A percentile compares a stretch with the other conserved stretches of the same genome.
phyloP scores from a whole-genome alignment of 2,888 invertebrate genomes.

The Bibio marci region DNA sequence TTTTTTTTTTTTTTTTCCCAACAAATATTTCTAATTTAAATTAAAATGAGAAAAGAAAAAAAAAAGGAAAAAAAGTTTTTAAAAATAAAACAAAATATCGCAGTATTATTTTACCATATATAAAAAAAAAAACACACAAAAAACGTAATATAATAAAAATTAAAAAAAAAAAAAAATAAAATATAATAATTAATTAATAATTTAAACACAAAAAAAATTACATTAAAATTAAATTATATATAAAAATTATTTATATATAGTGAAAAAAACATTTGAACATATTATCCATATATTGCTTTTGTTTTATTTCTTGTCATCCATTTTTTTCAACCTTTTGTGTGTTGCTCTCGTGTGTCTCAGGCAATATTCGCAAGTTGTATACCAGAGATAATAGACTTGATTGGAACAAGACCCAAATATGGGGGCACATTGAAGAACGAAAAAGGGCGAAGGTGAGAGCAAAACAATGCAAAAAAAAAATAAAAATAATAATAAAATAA shows the following conservation, averaged over 20 bases:
- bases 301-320: conserved; percentile 8
- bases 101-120: no score
- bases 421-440: conserved; percentile 99
- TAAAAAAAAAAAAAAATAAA: no score
- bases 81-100: no score
- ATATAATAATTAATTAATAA: background rate
- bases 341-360: conserved; percentile 31
- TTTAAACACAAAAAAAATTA: background rate
- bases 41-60: no score
- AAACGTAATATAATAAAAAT: no score
- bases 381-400: conserved; percentile 99
- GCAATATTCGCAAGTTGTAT: conserved; percentile 99
- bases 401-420: conserved; percentile 99
- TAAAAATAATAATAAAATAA: conserved; percentile 11
- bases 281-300: conserved; percentile 5
- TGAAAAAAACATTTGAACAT: background rate
- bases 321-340: conserved; percentile 8
- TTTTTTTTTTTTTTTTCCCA: no score
- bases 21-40: no score
- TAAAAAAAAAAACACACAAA: no score
- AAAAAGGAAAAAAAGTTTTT: no score
- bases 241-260: conserved; percentile 11
- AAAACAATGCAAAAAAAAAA: conserved; percentile 14
- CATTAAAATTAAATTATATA: conserved; percentile 7
- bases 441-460: conserved; percentile 97